Base-by-base conservation (phyloP, 2,888 invertebrate genomes). In the Eugnorisma glareosa region DNA sequence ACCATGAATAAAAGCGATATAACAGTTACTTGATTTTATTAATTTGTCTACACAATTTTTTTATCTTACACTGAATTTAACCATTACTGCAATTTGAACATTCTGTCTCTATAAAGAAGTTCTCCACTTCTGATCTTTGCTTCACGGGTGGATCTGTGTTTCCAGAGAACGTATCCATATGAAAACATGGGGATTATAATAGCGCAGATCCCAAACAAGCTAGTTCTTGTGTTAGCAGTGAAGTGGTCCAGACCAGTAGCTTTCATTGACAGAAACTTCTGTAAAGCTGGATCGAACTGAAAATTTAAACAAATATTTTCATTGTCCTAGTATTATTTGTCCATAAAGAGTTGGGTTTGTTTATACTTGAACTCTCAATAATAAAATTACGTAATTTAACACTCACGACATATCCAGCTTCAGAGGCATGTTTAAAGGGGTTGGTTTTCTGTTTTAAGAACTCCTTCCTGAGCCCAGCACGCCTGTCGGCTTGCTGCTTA, bases 281-380 rank as follows among this genome's bases (percentile, higher is more conserved):
- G 98, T 6, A 98, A 86, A 18, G 98, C 98, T n/a, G 98, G 95
- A 94, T 99, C 99, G 93, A 99, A 98, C 99, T 99, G 94, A 86
- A 97, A 97, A 88, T 89, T 67, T 51, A 76, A 79, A 75, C 67
- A 73, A 43, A 35, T 68, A 48, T 63, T 37, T 18, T 63, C 6
- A 68, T 13, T 57, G 7, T 66, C 35, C 11, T 13, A 57, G 18
- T 43, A 37, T 37, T 13, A 18, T 28, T 15, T 37, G 63, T n/a
- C 66, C 63, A 1, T 67, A 8, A 31, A 8, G 5, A 51, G 24
- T 43, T 74, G 67, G 8, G 43, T 76, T 79, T 87, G 70, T 87
- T 79, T 78, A 83, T 81, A 80, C 37, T 40, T 54, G 37, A 77
- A 64, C 21, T 51, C 48, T 61, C 73, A 74, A 73, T 67, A 84